A percentile compares a stretch with the other conserved stretches of the same genome.
Evolutionary conservation across 2,113 vertebrate species (phyloP).

Genomic region (Origma solitaria): DNA sequence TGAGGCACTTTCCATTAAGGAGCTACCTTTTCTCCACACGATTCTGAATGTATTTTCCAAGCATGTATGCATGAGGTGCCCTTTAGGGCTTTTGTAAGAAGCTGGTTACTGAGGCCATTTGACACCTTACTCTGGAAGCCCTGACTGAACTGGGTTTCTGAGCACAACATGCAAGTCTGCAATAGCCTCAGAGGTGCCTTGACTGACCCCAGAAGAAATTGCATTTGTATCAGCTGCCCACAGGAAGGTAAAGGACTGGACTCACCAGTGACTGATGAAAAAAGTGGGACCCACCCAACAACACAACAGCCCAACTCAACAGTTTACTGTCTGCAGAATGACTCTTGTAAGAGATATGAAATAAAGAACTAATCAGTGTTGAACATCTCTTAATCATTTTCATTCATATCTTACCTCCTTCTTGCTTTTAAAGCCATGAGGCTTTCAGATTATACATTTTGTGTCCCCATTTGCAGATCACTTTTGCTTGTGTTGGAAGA

Average conservation of each 20-base stretch:
- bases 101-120: not conserved
- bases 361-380: not conserved
- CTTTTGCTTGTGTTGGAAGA: not conserved
- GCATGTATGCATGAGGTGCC: not conserved
- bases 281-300: not conserved
- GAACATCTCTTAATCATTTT: not conserved
- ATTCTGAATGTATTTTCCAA: not conserved
- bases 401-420: not conserved
- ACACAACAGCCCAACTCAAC: not conserved
- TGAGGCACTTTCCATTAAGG: not conserved
- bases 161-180: not conserved
- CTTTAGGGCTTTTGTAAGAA: not conserved
- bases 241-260: not conserved
- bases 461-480: not conserved
- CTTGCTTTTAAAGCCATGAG: not conserved
- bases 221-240: not conserved
- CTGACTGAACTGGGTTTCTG: not conserved
- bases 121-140: not conserved
- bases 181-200: not conserved
- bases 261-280: not conserved
- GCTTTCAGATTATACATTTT: not conserved
- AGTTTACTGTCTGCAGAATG: not conserved
- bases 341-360: not conserved
- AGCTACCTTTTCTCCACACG: not conserved
- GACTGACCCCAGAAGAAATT: not conserved